A percentile compares a stretch with the other conserved stretches of the same genome.
phyloP scores from a whole-genome alignment of 1,140 invertebrate species.

The Euschistus heros region DNA sequence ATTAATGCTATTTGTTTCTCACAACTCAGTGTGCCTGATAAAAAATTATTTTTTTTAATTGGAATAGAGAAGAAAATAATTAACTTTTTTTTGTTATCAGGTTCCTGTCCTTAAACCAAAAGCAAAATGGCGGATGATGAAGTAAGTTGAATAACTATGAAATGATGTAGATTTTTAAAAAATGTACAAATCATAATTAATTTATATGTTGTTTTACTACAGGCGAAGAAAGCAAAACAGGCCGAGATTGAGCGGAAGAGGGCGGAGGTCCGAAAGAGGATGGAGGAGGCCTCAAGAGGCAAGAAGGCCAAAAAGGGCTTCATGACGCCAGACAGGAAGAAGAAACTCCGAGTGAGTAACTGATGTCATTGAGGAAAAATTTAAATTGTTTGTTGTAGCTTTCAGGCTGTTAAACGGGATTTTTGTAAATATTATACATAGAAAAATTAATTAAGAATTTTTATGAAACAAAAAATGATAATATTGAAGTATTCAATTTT shows the following conservation, averaged over 20 bases:
- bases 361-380: neutral
- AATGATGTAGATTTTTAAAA: too few relatives aligned
- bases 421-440: too few relatives aligned
- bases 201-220: too few relatives aligned
- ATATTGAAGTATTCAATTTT: too few relatives aligned
- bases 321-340: conserved; percentile 97
- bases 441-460: too few relatives aligned
- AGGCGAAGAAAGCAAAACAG: conserved; percentile 86
- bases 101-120: conserved; percentile 5
- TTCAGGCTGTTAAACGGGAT: too few relatives aligned
- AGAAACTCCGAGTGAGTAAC: conserved; percentile 84
- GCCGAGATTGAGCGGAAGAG: conserved; percentile 88
- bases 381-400: too few relatives aligned
- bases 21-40: too few relatives aligned
- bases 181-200: too few relatives aligned
- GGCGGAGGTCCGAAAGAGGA: conserved; percentile 87
- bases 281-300: conserved; percentile 88
- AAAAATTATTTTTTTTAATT: too few relatives aligned
- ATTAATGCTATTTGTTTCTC: too few relatives aligned
- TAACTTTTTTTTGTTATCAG: neutral
- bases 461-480: too few relatives aligned
- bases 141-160: neutral
- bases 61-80: neutral
- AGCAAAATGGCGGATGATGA: conserved; percentile 11
- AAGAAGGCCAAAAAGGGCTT: conserved; percentile 97